Evolutionary conservation across 2,888 invertebrate genomes (phyloP), one percentile per base, ranked within the genome.

Genomic region (Fissipunctia ypsillon): DNA sequence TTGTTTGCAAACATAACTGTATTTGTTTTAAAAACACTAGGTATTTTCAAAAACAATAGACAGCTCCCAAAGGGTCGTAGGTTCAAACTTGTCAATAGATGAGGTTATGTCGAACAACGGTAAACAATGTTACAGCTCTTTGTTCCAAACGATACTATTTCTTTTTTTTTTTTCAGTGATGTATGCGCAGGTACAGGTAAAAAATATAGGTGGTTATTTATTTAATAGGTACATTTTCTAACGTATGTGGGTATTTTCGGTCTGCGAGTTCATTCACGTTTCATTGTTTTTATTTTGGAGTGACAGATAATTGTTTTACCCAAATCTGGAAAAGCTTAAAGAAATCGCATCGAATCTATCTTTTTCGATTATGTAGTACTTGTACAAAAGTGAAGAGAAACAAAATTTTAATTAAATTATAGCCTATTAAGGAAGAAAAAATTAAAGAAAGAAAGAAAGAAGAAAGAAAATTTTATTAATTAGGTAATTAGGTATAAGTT

Each of bases 11-110:
- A 63, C 28, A 9, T 45, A 63, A 3, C 14, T 19, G 25, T 54
- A 41, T 66, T 66, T 28, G 35, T 48, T 65, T 38, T 19, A 22
- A 69, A 50, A 59, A 10, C 3, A 41, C n/a, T 28, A 25, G 41
- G 4, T 28, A 43, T 38, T 70, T 79, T 63, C 16, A 1, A 67
- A 48, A 43, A 81, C 68, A 81, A 81, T 65, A 43, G n/a, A 52
- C 35, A 12, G 2, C 38, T 43, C 31, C 12, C 31, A 43, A 57
- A 67, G 70, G 79, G 57, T 82, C 82, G 28, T 28, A 6, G 25
- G 78, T 77, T 80, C 78, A 70, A 60, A 64, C n/a, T 19, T 50
- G 48, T 56, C 66, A 41, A 70, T 70, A 56, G 25, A 77, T 45
- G 45, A 67, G 48, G 14, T 28, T 19, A 6, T 54, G 43, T 31